Conservation (phyloP, 2,888 invertebrate genomes). For the Pardosa pseudoannulata region DNA sequence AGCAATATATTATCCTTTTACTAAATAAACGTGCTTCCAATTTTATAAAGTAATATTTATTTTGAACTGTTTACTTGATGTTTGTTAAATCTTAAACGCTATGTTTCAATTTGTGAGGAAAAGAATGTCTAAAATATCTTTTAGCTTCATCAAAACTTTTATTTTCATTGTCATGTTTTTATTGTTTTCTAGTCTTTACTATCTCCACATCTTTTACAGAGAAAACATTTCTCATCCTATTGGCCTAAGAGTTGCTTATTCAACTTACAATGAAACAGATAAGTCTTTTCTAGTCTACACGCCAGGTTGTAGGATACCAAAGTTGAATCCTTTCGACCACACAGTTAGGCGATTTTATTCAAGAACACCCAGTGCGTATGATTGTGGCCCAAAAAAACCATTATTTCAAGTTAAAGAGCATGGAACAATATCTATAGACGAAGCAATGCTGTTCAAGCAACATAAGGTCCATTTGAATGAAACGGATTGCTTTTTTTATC, state of each 20-base stretch:
- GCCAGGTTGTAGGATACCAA: conserved; percentile 70
- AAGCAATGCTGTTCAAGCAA: conserved; percentile 35
- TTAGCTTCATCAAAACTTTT: conserved; percentile 38
- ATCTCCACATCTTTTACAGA: conserved; percentile 42
- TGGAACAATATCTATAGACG: conserved; percentile 45
- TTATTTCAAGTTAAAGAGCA: conserved; percentile 28
- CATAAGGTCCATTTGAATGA: conserved; percentile 38
- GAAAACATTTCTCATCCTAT: conserved; percentile 18
- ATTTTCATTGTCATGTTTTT: conserved; percentile 28
- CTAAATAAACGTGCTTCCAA: too few species aligned
- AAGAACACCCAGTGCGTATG: conserved; percentile 38
- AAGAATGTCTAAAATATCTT: conserved; percentile 23
- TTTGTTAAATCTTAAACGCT: neutral
- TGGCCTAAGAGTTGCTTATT: neutral
- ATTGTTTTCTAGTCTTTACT: conserved; percentile 57
- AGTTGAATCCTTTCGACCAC: conserved; percentile 68
- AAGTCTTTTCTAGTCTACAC: conserved; percentile 64
- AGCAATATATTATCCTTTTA: too few species aligned
- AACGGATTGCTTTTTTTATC: conserved; percentile 53
- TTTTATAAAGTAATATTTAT: too few species aligned
- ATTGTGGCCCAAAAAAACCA: conserved; percentile 49
- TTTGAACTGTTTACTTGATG: neutral
- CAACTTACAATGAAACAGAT: conserved; percentile 27
- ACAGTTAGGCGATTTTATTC: conserved; percentile 62
- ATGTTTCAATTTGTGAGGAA: neutral